Evolutionary conservation across 2,888 invertebrate genomes (phyloP).

Genomic region (Drosophila sordidula): DNA sequence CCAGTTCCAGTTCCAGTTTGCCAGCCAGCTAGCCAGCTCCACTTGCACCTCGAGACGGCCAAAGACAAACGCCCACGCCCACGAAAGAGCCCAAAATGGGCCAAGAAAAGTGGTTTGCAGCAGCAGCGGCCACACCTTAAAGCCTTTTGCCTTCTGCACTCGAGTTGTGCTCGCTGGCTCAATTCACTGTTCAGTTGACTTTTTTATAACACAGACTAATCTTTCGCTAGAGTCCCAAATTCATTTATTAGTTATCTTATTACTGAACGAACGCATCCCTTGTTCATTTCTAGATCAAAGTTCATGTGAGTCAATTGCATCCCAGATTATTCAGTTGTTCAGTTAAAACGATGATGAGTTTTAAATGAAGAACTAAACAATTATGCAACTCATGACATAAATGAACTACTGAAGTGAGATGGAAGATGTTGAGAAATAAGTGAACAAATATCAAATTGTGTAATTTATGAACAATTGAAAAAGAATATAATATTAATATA

Average conservation of each 20-base stretch:
- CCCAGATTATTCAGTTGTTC: too few relatives aligned
- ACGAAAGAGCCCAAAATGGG: slow-evolving; percentile 13
- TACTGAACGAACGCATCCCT: too few relatives aligned
- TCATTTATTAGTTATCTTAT: background rate
- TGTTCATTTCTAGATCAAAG: too few relatives aligned
- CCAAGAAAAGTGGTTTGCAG: background rate
- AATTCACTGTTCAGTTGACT: background rate
- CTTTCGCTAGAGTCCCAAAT: background rate
- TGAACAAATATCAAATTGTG: too few relatives aligned
- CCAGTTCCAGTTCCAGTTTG: background rate
- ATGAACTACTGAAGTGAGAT: too few relatives aligned
- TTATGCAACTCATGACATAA: too few relatives aligned
- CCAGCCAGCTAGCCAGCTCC: slow-evolving; percentile 14
- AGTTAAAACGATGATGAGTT: too few relatives aligned
- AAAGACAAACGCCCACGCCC: slow-evolving; percentile 13
- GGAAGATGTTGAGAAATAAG: too few relatives aligned
- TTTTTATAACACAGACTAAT: background rate
- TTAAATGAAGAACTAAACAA: too few relatives aligned
- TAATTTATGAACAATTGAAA: too few relatives aligned
- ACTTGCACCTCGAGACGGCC: slow-evolving; percentile 27
- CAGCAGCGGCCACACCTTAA: slow-evolving; percentile 52
- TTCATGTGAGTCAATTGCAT: too few relatives aligned
- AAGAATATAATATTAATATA: too few relatives aligned
- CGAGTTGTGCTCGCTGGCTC: background rate
- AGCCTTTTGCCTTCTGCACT: slow-evolving; percentile 16